Evolutionary conservation across 1,140 invertebrate species (phyloP).

Genomic region (Euwallacea fornicatus): DNA sequence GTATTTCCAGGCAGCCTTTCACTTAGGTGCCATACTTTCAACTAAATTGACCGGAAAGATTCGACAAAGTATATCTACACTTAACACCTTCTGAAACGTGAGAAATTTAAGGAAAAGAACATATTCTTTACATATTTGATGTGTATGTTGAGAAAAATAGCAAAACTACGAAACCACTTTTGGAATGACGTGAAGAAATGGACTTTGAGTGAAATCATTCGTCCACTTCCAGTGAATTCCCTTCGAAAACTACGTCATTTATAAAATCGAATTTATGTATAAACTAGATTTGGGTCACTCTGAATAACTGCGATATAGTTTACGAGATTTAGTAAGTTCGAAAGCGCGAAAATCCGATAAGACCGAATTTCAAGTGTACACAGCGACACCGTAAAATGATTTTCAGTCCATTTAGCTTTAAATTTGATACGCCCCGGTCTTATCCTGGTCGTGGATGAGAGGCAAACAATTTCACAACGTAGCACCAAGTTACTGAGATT

Average conservation of each 20-base stretch:
- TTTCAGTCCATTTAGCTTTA: slow-evolving; percentile 27
- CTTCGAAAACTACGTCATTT: neutral
- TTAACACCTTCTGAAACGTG: neutral
- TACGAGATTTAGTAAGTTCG: slow-evolving; percentile 25
- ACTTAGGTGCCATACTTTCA: neutral
- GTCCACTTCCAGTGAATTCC: neutral
- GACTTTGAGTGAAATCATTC: neutral
- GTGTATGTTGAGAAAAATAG: neutral
- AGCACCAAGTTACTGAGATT: neutral
- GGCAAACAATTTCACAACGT: neutral
- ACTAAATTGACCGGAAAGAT: slow-evolving; percentile 4
- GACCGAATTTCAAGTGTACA: slow-evolving; percentile 20
- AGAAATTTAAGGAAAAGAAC: neutral
- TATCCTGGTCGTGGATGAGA: neutral
- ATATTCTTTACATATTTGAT: neutral
- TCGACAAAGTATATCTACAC: neutral
- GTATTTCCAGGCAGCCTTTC: neutral
- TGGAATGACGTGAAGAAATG: neutral
- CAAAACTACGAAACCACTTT: neutral
- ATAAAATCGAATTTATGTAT: neutral
- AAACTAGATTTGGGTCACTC: slow-evolving; percentile 15
- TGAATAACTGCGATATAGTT: slow-evolving; percentile 27
- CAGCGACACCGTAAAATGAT: slow-evolving; percentile 30
- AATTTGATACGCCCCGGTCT: slow-evolving; percentile 20
- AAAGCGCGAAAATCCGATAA: slow-evolving; percentile 30